phyloP scores from a whole-genome alignment of 2,797 vertebrate species.

The Sebastes oblongus region DNA sequence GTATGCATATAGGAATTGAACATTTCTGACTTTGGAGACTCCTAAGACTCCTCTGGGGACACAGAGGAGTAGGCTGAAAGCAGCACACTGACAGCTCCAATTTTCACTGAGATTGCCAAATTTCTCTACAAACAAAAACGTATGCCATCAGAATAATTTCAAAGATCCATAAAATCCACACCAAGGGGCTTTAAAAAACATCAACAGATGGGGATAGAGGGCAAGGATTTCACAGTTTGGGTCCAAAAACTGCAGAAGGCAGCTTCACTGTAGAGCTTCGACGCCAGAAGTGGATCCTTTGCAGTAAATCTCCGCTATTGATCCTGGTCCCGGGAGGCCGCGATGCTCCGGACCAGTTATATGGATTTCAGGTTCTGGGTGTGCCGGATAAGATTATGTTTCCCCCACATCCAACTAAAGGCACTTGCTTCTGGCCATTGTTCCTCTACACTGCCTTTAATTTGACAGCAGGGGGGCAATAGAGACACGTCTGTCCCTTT shows the following conservation, averaged over 20 bases:
- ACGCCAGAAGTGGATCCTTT: conserved; percentile 24
- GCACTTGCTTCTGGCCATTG: conserved; percentile 7
- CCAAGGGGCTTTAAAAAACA: not conserved
- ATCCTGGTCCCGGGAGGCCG: conserved; percentile 7
- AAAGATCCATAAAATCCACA: not conserved
- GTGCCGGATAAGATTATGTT: conserved; percentile 22
- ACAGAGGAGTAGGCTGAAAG: not conserved
- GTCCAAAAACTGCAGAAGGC: not conserved
- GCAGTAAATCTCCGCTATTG: conserved; percentile 14
- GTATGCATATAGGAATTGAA: not conserved
- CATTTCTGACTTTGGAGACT: not conserved
- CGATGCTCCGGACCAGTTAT: conserved; percentile 7
- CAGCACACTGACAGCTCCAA: not conserved
- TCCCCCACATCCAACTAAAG: conserved; percentile 21
- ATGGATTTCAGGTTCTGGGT: conserved; percentile 24
- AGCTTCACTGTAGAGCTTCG: conserved; percentile 1
- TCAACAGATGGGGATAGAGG: not conserved
- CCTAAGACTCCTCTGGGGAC: not conserved
- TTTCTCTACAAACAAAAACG: not conserved
- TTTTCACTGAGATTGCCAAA: no score
- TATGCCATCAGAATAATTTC: not conserved
- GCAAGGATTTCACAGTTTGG: not conserved
- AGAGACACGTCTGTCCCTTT: conserved; percentile 67
- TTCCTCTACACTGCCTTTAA: conserved; percentile 47
- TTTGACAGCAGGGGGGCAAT: conserved; percentile 58